These are phyloP conservation scores for Sminthurides bifidus DNA, from an alignment of 1,140 invertebrate genomes.

Conservation along the genomic window DNA sequence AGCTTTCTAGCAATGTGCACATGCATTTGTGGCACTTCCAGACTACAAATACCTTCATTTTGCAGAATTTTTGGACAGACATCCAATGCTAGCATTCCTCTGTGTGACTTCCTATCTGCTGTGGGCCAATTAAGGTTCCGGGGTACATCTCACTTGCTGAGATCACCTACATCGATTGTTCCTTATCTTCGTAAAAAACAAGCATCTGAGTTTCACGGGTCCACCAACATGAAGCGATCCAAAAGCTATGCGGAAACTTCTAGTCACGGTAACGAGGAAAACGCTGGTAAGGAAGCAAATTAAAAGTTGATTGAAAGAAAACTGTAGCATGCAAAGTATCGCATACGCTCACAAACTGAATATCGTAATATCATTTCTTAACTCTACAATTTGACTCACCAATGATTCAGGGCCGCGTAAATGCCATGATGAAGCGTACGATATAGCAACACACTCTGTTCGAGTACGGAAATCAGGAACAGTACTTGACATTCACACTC, in stretches of 20 bases:
- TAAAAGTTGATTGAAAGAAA: background rate
- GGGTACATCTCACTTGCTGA: conserved; percentile 44
- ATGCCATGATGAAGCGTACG: conserved; percentile 34
- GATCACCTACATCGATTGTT: conserved; percentile 31
- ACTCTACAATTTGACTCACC: background rate
- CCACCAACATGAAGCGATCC: background rate
- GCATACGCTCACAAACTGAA: background rate
- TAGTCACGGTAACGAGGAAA: background rate
- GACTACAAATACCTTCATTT: background rate
- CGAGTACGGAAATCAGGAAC: conserved; percentile 42
- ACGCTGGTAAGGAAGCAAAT: conserved; percentile 7
- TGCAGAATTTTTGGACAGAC: conserved; percentile 39
- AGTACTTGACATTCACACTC: conserved; percentile 40
- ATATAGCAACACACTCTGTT: conserved; percentile 44
- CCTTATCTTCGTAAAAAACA: conserved; percentile 7
- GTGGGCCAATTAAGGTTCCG: conserved; percentile 46
- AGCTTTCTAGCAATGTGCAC: background rate
- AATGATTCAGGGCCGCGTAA: background rate
- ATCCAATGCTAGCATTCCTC: conserved; percentile 34
- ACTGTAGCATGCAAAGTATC: background rate
- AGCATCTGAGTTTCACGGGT: background rate
- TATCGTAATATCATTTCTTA: background rate
- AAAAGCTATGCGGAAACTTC: background rate
- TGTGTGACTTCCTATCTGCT: conserved; percentile 41
- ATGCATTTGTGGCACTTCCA: background rate